Conservation (phyloP, 2,888 invertebrate species). For the Oasisia sp. region DNA sequence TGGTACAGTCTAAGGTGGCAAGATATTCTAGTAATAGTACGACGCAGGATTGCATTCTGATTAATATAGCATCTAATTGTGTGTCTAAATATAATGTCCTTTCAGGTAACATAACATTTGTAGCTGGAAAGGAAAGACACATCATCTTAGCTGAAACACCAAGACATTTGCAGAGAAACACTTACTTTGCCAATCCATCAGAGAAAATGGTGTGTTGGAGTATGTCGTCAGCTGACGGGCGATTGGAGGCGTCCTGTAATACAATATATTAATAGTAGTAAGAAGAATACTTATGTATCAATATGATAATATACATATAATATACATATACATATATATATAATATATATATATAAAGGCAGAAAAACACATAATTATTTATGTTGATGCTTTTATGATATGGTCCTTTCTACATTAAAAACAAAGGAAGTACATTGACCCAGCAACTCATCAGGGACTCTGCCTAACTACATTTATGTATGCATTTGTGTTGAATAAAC, state of each 20-base stretch:
- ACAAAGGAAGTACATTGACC: background rate
- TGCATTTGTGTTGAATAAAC: background rate
- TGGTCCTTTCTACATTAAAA: background rate
- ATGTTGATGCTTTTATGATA: background rate
- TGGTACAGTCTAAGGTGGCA: background rate
- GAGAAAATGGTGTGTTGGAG: conserved; percentile 47
- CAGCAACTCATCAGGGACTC: background rate
- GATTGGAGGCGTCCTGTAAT: conserved; percentile 51
- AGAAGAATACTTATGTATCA: background rate
- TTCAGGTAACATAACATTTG: background rate
- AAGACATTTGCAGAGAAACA: background rate
- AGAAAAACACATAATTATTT: background rate
- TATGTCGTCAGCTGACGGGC: conserved; percentile 57
- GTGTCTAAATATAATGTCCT: background rate
- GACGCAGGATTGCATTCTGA: background rate
- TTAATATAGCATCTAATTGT: background rate
- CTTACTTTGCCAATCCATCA: conserved; percentile 33
- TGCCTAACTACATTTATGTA: background rate
- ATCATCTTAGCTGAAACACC: background rate
- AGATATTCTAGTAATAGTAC: background rate
- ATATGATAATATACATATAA: background rate
- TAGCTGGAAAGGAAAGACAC: background rate
- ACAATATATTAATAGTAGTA: conserved; percentile 14
- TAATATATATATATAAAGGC: background rate
- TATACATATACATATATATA: too few relatives aligned